Evolutionary conservation across 2,113 vertebrate species (phyloP).

Genomic region (Gobio gobio): DNA sequence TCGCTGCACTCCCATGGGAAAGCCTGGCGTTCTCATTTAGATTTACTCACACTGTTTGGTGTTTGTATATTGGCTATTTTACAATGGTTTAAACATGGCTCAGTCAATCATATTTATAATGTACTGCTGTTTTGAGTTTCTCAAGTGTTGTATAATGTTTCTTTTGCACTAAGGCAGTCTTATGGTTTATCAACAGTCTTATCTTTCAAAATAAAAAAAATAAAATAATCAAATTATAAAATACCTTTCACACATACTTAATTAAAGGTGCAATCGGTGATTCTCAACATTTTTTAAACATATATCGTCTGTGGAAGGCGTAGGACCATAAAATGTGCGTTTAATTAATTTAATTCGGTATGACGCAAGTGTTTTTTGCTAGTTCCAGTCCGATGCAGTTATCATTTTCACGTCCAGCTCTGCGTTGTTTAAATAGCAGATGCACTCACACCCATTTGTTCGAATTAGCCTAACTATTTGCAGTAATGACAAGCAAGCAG

Average conservation of each 20-base stretch:
- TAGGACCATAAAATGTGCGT: no score
- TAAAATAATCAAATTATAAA: background rate
- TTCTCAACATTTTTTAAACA: no score
- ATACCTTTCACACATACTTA: background rate
- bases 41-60: slow-evolving; percentile 13
- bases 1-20: slow-evolving; percentile 8
- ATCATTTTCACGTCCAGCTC: no score
- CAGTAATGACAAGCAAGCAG: no score
- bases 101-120: background rate
- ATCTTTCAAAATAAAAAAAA: background rate
- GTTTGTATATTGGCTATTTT: slow-evolving; percentile 20
- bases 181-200: background rate
- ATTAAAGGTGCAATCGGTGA: no score
- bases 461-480: no score
- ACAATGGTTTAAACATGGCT: slow-evolving; percentile 19
- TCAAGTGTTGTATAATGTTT: slow-evolving; percentile 21
- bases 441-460: no score
- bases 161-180: background rate
- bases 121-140: slow-evolving; percentile 24
- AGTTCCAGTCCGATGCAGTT: no score
- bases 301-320: no score
- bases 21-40: background rate
- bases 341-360: no score
- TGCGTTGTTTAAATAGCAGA: no score
- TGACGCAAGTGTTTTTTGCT: no score